phyloP scores from a whole-genome alignment of 2,797 vertebrate genomes.

The Pyrocephalus nanus region DNA sequence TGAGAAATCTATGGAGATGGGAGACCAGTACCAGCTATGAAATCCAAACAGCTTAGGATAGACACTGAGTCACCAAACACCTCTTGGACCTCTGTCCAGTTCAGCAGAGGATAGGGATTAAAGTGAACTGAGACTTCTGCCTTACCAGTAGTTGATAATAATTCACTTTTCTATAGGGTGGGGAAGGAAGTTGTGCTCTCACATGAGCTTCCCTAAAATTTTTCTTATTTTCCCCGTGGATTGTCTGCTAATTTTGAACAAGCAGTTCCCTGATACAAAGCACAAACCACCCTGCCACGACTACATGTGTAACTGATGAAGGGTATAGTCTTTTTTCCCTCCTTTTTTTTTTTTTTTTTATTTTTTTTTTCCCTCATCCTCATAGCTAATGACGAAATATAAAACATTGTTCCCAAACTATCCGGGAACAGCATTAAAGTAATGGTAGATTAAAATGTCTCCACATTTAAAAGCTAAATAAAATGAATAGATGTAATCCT shows the following conservation, averaged over 20 bases:
- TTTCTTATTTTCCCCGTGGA: neutral
- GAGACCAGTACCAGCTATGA: neutral
- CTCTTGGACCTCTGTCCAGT: neutral
- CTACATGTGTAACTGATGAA: slow-evolving; percentile 40
- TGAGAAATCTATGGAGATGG: neutral
- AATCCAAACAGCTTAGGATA: neutral
- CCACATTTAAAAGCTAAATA: slow-evolving; percentile 63
- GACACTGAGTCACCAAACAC: neutral
- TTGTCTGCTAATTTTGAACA: neutral
- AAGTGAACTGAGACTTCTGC: neutral
- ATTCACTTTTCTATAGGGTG: neutral
- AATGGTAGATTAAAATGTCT: slow-evolving; percentile 58
- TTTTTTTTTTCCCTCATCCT: neutral
- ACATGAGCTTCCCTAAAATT: neutral
- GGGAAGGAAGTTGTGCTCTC: neutral
- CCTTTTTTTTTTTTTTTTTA: neutral
- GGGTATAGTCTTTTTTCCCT: neutral
- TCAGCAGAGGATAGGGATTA: neutral
- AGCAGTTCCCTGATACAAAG: neutral
- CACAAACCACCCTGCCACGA: neutral
- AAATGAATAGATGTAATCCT: slow-evolving; percentile 68
- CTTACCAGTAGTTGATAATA: neutral
- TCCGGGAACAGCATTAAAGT: slow-evolving; percentile 51
- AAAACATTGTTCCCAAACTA: slow-evolving; percentile 43
- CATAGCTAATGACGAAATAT: neutral